A percentile compares a stretch with the other conserved stretches of the same genome.
These are phyloP conservation scores for Oncorhynchus keta DNA, from an alignment of 2,113 vertebrate genomes.

Conservation along the genomic window DNA sequence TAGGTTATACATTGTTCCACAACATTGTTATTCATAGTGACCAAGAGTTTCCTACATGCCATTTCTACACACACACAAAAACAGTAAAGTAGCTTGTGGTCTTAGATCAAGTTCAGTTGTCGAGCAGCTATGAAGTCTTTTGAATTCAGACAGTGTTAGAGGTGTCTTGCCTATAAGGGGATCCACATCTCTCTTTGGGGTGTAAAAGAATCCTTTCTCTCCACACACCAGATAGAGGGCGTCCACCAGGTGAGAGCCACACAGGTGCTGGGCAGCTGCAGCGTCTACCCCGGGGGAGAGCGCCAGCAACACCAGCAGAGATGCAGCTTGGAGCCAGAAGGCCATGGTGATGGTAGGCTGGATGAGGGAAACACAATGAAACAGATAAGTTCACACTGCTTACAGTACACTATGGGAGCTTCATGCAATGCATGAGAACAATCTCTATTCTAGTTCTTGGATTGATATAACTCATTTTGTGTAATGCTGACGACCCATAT, in stretches of 20 bases:
- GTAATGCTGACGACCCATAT: too few species aligned
- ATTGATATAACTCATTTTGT: not conserved
- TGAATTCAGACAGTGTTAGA: not conserved
- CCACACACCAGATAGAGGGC: constrained; percentile 91
- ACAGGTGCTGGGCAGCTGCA: constrained; percentile 81
- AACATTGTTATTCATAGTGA: not conserved
- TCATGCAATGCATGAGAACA: too few species aligned
- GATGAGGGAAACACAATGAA: not conserved
- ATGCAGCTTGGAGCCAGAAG: constrained; percentile 77
- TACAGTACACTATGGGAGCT: too few species aligned
- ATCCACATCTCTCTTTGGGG: constrained; percentile 80
- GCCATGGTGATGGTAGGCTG: constrained; percentile 75
- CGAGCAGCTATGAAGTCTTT: not conserved
- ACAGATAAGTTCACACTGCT: not conserved
- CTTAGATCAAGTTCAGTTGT: not conserved
- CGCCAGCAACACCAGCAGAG: constrained; percentile 76
- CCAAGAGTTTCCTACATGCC: not conserved
- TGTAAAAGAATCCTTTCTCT: constrained; percentile 89
- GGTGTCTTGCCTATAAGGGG: constrained; percentile 76
- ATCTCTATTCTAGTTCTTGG: not conserved
- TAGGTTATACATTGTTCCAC: not conserved
- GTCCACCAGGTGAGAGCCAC: constrained; percentile 92
- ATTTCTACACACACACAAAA: too few species aligned
- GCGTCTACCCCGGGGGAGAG: constrained; percentile 60
- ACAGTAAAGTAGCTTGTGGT: too few species aligned